phyloP scores from a whole-genome alignment of 2,113 vertebrate species.

The Solea solea region DNA sequence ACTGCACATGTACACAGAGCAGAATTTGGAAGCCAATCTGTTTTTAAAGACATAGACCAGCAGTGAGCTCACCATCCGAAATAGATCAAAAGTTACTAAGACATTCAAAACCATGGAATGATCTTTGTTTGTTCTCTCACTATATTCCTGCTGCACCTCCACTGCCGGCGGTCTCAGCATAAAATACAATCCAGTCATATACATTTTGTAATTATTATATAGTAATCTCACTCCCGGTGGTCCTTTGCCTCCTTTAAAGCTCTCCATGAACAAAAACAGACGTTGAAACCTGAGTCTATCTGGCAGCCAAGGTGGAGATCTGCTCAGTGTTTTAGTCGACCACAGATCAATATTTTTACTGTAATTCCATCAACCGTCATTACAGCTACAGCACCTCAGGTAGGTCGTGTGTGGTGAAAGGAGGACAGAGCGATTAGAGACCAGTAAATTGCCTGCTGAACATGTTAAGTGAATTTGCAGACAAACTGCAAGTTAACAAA shows the following conservation, averaged over 20 bases:
- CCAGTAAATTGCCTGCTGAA: constrained; percentile 30
- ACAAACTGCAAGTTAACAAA: not conserved
- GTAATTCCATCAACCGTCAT: constrained; percentile 66
- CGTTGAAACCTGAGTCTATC: constrained; percentile 42
- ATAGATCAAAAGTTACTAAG: not conserved
- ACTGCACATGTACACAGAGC: not conserved
- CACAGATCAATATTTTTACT: constrained; percentile 66
- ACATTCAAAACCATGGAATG: not conserved
- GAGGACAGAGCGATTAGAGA: not conserved
- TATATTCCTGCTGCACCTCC: not conserved
- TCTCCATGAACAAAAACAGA: constrained; percentile 46
- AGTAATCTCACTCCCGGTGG: constrained; percentile 13
- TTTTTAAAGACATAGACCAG: not conserved
- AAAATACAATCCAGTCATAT: not conserved
- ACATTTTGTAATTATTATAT: constrained; percentile 18
- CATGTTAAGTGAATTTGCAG: constrained; percentile 20
- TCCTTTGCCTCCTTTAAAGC: constrained; percentile 3
- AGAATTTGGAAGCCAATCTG: not conserved
- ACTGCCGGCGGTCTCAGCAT: not conserved
- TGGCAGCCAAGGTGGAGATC: constrained; percentile 25
- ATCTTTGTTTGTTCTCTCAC: too few relatives aligned
- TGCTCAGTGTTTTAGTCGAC: constrained; percentile 47
- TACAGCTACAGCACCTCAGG: constrained; percentile 20
- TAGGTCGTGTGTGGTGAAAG: constrained; percentile 10
- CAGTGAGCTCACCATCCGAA: not conserved